Percentiles rank a stretch among this genome's conserved stretches.
phyloP scores from a whole-genome alignment of 2,113 vertebrate genomes.

The Macroglossus sobrinus region DNA sequence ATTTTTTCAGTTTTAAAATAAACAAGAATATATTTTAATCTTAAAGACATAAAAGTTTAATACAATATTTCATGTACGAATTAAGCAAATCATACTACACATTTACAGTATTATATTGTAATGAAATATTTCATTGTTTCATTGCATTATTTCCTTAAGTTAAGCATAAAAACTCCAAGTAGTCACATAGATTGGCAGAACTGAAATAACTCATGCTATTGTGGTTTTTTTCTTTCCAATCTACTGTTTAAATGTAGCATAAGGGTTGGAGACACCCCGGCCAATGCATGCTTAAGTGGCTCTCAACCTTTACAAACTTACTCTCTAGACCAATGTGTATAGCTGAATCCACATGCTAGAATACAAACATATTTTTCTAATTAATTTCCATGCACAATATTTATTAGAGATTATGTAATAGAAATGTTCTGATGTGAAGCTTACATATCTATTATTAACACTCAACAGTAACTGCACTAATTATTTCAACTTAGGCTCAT shows the following conservation, averaged over 20 bases:
- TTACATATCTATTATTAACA: neutral
- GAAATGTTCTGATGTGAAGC: neutral
- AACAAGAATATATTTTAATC: neutral
- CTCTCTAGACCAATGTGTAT: neutral
- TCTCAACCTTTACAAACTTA: neutral
- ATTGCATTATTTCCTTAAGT: neutral
- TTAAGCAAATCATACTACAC: neutral
- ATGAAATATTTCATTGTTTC: neutral
- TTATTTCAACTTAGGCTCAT: neutral
- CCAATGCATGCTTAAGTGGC: neutral
- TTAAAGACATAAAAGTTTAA: neutral
- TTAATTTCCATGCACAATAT: neutral
- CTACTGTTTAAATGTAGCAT: neutral
- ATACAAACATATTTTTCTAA: neutral
- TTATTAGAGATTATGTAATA: neutral
- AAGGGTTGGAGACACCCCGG: neutral
- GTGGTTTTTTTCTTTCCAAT: neutral
- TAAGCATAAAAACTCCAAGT: neutral
- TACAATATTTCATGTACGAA: neutral
- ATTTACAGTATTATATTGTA: neutral
- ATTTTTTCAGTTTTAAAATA: neutral
- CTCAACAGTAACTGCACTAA: neutral
- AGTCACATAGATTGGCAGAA: neutral
- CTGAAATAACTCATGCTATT: neutral
- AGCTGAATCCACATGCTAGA: neutral